These are phyloP conservation scores for Kryptolebias marmoratus DNA, from an alignment of 2,113 vertebrate genomes.

Conservation along the genomic window DNA sequence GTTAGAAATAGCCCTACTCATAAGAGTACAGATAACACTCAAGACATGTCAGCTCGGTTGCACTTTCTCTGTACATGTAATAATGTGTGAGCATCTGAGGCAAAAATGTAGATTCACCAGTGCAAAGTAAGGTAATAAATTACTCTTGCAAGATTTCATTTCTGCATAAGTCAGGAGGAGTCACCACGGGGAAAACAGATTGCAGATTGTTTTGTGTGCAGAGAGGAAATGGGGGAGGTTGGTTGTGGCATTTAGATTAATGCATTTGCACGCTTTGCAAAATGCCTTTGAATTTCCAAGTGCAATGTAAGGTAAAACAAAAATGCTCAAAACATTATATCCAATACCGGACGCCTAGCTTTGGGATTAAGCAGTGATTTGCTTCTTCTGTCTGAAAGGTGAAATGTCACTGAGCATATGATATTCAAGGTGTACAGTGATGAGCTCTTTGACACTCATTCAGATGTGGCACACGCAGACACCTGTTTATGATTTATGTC, in stretches of 20 bases:
- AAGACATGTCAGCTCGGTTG: constrained; percentile 48
- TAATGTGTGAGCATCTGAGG: constrained; percentile 42
- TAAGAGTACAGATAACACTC: constrained; percentile 15
- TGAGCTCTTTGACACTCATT: constrained; percentile 42
- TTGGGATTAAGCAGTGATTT: constrained; percentile 51
- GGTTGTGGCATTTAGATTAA: constrained; percentile 71
- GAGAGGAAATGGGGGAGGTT: constrained; percentile 51
- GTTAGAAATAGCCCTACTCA: constrained; percentile 13
- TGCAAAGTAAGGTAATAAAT: constrained; percentile 72
- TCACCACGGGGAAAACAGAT: constrained; percentile 69
- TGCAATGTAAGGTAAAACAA: constrained; percentile 53
- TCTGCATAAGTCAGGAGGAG: constrained; percentile 73
- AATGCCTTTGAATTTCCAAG: constrained; percentile 68
- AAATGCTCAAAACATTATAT: constrained; percentile 56
- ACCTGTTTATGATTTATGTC: constrained; percentile 65
- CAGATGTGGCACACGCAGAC: constrained; percentile 15
- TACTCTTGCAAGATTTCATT: constrained; percentile 65
- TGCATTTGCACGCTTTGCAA: constrained; percentile 61
- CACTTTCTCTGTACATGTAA: constrained; percentile 45
- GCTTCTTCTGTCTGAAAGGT: constrained; percentile 38
- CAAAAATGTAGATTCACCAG: constrained; percentile 47
- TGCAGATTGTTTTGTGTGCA: constrained; percentile 73
- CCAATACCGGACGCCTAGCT: constrained; percentile 17
- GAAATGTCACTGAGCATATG: constrained; percentile 16
- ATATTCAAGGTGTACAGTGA: constrained; percentile 20